Evolutionary conservation across 2,113 vertebrate genomes (phyloP), one percentile per base, ranked within the genome.

Genomic region (Pungitius pungitius): DNA sequence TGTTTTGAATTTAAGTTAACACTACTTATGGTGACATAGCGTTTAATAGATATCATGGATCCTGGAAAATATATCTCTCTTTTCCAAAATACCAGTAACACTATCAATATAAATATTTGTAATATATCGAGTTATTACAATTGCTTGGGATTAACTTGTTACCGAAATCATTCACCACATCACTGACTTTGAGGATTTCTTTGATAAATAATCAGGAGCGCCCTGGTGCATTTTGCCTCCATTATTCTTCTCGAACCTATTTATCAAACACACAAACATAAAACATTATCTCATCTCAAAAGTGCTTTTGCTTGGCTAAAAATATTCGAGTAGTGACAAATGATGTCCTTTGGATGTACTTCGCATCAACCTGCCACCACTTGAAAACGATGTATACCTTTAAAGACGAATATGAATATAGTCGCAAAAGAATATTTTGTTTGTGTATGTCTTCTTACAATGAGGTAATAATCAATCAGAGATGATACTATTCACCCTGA

Each of bases 221-320:
- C 47, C 40, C 69, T 76, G 35, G 59, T 51, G 61, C 64, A 56
- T 82, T 78, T 87, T 82, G 49, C 42, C 75, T 80, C 43, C 56
- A 69, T 74, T 66, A 76, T 70, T 78, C 35, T 51, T 49, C 22
- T 60, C 18, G 61, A 61, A 68, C 3, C 56, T 51, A 61, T 76
- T 87, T 75, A 76, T 78, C 77, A 56, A 78, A 63, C 12, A 54
- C 70, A 80, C 75, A 82, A 79, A 84, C 52, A 85, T 27, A 55
- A 70, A 42, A 66, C 52, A 39, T 13, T 17, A 80, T 77, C 26
- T 66, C 57, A 60, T 65, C 77, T 73, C 74, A 87, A 77, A 82
- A 74, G 79, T 13, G 76, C 82, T 61, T 87, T 80, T 87, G 73
- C 85, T 87, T 30, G 71, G 59, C 27, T 58, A 60, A 72, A 80